phyloP scores from a whole-genome alignment of 2,113 vertebrate genomes.

The Halcyon malimbica region DNA sequence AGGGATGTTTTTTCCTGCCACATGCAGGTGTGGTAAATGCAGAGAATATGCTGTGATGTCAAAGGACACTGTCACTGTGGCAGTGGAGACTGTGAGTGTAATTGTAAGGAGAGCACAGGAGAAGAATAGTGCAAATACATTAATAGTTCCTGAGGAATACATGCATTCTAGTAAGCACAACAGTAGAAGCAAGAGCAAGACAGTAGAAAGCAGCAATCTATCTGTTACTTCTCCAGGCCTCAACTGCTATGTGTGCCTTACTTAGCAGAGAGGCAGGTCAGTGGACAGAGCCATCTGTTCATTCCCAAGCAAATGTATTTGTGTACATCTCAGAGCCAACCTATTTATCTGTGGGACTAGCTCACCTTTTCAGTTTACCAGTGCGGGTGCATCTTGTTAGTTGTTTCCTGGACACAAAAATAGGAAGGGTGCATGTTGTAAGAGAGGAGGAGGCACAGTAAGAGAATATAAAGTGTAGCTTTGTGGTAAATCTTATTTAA shows the following conservation, averaged over 20 bases:
- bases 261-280: not conserved
- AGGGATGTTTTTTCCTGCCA: not conserved
- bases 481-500: not conserved
- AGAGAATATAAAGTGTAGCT: not conserved
- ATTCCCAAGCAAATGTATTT: not conserved
- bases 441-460: not conserved
- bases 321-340: not conserved
- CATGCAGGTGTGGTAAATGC: not conserved
- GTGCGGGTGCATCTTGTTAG: not conserved
- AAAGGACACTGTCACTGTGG: not conserved
- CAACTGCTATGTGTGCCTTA: not conserved
- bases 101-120: not conserved
- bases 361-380: not conserved
- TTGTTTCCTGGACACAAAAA: not conserved
- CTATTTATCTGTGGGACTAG: not conserved
- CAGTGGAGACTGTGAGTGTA: slow-evolving; percentile 15
- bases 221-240: not conserved
- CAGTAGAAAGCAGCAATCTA: not conserved
- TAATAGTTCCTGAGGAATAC: not conserved
- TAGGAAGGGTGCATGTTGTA: not conserved
- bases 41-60: not conserved
- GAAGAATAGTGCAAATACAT: slow-evolving; percentile 5
- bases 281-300: not conserved
- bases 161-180: not conserved
- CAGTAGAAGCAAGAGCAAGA: not conserved